Percentiles rank a stretch among this genome's conserved stretches.
These are phyloP conservation scores for Malurus melanocephalus DNA, from an alignment of 2,113 vertebrate species.

Conservation along the genomic window DNA sequence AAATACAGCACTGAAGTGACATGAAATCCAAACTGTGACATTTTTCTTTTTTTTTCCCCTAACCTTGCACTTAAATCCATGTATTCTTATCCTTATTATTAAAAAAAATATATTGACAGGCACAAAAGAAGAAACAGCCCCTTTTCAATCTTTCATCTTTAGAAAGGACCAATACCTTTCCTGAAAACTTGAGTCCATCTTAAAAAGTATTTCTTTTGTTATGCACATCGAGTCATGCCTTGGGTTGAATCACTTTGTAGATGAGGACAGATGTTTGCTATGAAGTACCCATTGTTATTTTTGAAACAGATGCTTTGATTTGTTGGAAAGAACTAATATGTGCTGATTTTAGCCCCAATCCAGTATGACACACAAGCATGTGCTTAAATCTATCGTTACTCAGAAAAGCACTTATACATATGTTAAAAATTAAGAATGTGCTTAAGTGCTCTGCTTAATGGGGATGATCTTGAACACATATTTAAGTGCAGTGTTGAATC, in stretches of 20 bases:
- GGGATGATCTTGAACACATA: slow-evolving; percentile 44
- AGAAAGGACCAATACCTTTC: not conserved
- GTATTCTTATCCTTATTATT: not conserved
- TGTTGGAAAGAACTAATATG: slow-evolving; percentile 57
- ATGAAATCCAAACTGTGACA: not conserved
- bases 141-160: not conserved
- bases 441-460: slow-evolving; percentile 61
- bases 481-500: slow-evolving; percentile 56
- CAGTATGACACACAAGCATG: slow-evolving; percentile 55
- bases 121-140: not conserved
- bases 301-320: slow-evolving; percentile 61
- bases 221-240: slow-evolving; percentile 1
- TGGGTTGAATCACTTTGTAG: slow-evolving; percentile 18
- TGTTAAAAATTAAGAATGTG: slow-evolving; percentile 63
- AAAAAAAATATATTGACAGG: not conserved
- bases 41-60: not conserved
- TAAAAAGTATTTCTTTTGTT: not conserved
- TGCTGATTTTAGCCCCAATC: slow-evolving; percentile 54
- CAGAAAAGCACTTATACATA: slow-evolving; percentile 28
- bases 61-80: not conserved
- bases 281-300: slow-evolving; percentile 60
- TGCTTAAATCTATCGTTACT: slow-evolving; percentile 52
- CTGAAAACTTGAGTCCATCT: not conserved
- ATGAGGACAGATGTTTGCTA: slow-evolving; percentile 53
- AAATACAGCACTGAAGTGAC: slow-evolving; percentile 3